These are phyloP conservation scores for Myopa tessellatipennis DNA, from an alignment of 2,888 invertebrate genomes.

Conservation along the genomic window DNA sequence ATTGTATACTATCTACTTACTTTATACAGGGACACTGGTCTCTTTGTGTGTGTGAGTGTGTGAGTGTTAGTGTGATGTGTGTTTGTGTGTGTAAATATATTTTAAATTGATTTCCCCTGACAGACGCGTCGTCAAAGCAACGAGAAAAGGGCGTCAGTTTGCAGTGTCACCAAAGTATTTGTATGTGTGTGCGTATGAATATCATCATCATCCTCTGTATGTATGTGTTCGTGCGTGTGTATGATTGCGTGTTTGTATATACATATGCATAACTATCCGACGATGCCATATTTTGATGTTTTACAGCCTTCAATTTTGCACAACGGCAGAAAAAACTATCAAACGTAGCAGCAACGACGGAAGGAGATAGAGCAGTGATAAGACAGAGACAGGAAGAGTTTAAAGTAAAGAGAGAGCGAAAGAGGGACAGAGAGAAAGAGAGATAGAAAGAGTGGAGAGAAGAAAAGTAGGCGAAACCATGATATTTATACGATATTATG, in stretches of 20 bases:
- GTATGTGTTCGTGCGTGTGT: not conserved
- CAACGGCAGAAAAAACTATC: not conserved
- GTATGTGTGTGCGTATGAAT: not conserved
- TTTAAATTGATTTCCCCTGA: constrained; percentile 41
- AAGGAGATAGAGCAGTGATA: not conserved
- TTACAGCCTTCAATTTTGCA: constrained; percentile 16
- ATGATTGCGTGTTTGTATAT: not conserved
- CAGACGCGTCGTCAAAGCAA: constrained; percentile 9
- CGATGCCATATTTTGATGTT: constrained; percentile 32
- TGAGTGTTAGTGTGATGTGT: not conserved
- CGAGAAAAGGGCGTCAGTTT: constrained; percentile 38
- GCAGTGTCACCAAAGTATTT: constrained; percentile 6
- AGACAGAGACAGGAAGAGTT: not conserved
- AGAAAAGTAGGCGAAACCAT: too few relatives aligned
- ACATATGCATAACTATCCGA: constrained; percentile 7
- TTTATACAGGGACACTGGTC: too few relatives aligned
- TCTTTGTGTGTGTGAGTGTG: not conserved
- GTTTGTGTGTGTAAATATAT: constrained; percentile 6
- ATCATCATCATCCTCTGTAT: too few relatives aligned
- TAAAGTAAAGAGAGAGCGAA: not conserved
- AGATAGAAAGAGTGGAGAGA: too few relatives aligned
- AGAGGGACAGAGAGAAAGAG: not conserved
- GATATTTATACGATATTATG: too few relatives aligned
- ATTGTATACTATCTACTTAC: too few relatives aligned
- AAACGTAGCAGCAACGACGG: not conserved